Evolutionary conservation across 2,113 vertebrate genomes (phyloP).

Genomic region (Beaufortia kweichowensis): DNA sequence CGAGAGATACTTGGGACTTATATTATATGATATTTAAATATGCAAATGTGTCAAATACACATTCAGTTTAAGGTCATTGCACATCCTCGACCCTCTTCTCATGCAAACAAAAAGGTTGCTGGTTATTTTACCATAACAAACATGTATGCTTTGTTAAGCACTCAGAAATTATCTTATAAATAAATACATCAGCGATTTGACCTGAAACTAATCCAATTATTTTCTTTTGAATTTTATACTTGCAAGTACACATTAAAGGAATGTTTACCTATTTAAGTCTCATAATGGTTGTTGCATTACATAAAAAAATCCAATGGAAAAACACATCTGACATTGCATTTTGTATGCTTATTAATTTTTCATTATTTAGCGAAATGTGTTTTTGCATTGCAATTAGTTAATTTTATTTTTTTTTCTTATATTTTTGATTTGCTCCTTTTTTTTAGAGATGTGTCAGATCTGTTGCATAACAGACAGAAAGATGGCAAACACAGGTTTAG

Average conservation of each 20-base stretch:
- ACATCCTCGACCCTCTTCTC: background rate
- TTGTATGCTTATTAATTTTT: background rate
- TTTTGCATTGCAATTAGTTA: background rate
- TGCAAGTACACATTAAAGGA: background rate
- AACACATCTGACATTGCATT: background rate
- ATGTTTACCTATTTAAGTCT: background rate
- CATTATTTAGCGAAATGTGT: background rate
- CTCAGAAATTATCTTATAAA: background rate
- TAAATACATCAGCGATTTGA: slow-evolving; percentile 33
- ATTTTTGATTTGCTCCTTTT: background rate
- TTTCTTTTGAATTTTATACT: background rate
- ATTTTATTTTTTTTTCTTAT: background rate
- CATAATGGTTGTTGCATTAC: background rate
- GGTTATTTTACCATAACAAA: background rate
- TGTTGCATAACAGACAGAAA: background rate
- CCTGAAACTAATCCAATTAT: slow-evolving; percentile 36
- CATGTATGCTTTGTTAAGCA: slow-evolving; percentile 2
- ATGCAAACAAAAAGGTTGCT: background rate
- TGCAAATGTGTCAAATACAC: background rate
- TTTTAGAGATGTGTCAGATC: background rate
- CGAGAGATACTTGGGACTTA: background rate
- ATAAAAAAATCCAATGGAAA: background rate
- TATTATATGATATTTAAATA: background rate
- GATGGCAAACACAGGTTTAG: background rate
- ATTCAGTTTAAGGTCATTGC: background rate